These are phyloP conservation scores for Psittacula derbiana DNA, from an alignment of 2,797 vertebrate species.

Conservation along the genomic window DNA sequence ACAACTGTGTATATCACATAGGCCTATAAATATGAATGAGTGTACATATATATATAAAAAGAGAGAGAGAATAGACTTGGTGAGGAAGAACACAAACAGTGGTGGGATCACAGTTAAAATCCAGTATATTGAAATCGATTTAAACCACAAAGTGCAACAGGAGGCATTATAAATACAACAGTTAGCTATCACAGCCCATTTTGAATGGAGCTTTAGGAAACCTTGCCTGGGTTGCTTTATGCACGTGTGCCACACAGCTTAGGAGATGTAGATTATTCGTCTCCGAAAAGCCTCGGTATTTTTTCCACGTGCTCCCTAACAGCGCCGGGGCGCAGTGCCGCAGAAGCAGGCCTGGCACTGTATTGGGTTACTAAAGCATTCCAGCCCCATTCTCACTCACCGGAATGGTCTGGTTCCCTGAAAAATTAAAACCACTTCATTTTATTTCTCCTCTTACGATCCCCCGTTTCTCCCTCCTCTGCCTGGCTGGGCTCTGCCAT, in stretches of 20 bases:
- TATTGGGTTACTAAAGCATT: conserved; percentile 44
- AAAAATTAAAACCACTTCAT: neutral
- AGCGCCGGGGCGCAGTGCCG: neutral
- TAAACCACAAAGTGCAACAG: neutral
- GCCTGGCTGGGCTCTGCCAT: neutral
- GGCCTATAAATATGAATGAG: neutral
- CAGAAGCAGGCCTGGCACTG: conserved; percentile 25
- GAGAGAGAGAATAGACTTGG: neutral
- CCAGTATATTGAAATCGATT: neutral
- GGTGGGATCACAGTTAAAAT: neutral
- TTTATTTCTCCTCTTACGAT: neutral
- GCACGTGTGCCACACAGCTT: neutral
- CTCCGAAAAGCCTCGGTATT: neutral
- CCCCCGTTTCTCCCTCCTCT: accelerated
- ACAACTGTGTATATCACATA: neutral
- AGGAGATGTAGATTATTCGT: neutral
- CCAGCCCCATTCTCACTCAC: conserved; percentile 27
- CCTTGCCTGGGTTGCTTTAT: neutral
- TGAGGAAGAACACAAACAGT: neutral
- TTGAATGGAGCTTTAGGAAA: neutral
- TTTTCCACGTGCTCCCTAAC: neutral
- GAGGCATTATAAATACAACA: neutral
- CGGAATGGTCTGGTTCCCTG: conserved; percentile 13
- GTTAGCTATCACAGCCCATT: neutral
- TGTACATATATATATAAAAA: neutral